Conservation (phyloP, 2,113 vertebrate species). For the Polypterus senegalus region DNA sequence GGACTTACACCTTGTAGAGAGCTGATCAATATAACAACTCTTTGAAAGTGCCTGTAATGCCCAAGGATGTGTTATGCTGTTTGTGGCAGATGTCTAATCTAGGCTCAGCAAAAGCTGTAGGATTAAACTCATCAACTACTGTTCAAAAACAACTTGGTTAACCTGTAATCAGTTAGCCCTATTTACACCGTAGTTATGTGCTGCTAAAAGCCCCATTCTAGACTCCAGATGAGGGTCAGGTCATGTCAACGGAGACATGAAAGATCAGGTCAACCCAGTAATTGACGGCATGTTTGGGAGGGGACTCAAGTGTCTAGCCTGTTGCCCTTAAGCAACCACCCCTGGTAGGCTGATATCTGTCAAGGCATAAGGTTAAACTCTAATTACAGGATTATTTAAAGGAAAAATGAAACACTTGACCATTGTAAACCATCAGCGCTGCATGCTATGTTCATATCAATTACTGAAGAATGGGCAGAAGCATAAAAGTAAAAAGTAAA, state of each 20-base stretch:
- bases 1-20: no score
- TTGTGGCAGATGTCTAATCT: no score
- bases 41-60: no score
- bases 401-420: background rate
- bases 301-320: constrained; percentile 5
- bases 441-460: background rate
- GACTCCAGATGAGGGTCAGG: constrained; percentile 4
- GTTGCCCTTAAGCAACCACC: background rate
- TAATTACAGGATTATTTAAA: constrained; percentile 3
- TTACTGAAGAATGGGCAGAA: constrained; percentile 1
- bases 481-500: background rate
- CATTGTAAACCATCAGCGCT: background rate
- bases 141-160: background rate
- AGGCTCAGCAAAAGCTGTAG: no score
- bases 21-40: no score
- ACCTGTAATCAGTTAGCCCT: background rate
- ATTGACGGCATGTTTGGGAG: background rate
- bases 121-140: no score
- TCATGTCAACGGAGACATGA: background rate
- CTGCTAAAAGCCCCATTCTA: background rate
- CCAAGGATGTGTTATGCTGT: no score
- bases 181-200: background rate
- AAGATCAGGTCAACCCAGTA: background rate
- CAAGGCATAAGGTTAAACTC: background rate
- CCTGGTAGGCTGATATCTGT: constrained; percentile 8